These are phyloP conservation scores for Mimas tiliae DNA, from an alignment of 2,888 invertebrate species.

Conservation along the genomic window DNA sequence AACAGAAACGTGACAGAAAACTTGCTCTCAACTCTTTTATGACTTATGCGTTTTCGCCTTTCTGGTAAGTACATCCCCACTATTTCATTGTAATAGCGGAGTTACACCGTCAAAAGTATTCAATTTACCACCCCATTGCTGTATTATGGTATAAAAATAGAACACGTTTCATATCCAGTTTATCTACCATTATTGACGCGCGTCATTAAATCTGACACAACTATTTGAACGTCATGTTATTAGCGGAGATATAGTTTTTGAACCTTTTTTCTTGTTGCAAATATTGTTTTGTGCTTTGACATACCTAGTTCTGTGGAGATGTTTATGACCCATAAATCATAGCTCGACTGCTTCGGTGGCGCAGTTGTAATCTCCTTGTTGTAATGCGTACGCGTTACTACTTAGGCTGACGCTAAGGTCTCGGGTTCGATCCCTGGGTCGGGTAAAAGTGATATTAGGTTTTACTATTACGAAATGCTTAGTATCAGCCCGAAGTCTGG, in stretches of 20 bases:
- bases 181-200: conserved; percentile 22
- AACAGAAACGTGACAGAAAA: conserved; percentile 62
- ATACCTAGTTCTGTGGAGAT: no score
- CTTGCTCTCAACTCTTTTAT: conserved; percentile 24
- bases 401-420: no score
- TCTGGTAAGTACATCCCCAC: background rate
- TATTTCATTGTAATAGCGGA: conserved; percentile 18
- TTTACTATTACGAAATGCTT: no score
- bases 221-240: conserved; percentile 11
- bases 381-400: no score
- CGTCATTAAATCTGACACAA: conserved; percentile 25
- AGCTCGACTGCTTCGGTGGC: background rate
- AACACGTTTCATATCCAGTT: conserved; percentile 15
- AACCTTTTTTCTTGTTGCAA: conserved; percentile 7
- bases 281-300: conserved; percentile 9
- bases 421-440: no score
- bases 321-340: conserved; percentile 1
- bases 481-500: no score
- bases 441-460: no score
- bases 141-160: conserved; percentile 14
- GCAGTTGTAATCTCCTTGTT: no score
- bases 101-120: conserved; percentile 1
- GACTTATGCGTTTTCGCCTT: background rate
- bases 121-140: conserved; percentile 1
- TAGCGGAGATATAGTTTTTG: conserved; percentile 9